Conservation (phyloP, 2,113 vertebrate species). For the Pogonocichla stellata region DNA sequence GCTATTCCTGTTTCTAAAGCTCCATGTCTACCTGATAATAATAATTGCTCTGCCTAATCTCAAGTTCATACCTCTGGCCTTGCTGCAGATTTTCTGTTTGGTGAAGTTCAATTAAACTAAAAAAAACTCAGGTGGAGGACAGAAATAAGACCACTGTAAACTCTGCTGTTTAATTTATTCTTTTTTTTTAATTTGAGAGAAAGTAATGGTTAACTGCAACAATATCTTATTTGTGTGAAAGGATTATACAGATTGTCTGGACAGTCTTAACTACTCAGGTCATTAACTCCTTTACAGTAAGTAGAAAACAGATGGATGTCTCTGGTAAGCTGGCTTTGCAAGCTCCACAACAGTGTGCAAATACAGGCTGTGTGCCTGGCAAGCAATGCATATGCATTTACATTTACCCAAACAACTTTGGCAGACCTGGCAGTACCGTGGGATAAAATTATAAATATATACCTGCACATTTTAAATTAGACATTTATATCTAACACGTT, state of each 20-base stretch:
- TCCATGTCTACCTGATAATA: not conserved
- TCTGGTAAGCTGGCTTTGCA: not conserved
- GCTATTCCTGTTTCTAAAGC: not conserved
- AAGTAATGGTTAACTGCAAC: not conserved
- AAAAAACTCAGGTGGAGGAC: accelerated
- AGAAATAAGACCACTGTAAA: not conserved
- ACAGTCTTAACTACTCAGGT: conserved; percentile 32
- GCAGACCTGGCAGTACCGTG: not conserved
- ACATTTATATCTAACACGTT: not conserved
- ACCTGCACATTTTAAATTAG: not conserved
- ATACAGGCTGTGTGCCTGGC: not conserved
- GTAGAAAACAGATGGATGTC: not conserved
- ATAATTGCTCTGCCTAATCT: not conserved
- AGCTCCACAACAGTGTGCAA: not conserved
- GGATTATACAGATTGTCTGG: conserved; percentile 37
- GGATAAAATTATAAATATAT: not conserved
- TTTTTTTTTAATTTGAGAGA: not conserved
- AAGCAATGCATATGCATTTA: not conserved
- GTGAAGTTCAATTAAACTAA: not conserved
- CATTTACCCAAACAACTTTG: not conserved
- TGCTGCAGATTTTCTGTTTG: not conserved
- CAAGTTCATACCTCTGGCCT: not conserved
- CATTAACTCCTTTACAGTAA: conserved; percentile 41
- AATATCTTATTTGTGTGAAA: not conserved
- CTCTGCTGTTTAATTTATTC: not conserved